Evolutionary conservation across 1,140 invertebrate genomes (phyloP), one percentile per base, ranked within the genome.

Genomic region (Hirudo medicinalis): DNA sequence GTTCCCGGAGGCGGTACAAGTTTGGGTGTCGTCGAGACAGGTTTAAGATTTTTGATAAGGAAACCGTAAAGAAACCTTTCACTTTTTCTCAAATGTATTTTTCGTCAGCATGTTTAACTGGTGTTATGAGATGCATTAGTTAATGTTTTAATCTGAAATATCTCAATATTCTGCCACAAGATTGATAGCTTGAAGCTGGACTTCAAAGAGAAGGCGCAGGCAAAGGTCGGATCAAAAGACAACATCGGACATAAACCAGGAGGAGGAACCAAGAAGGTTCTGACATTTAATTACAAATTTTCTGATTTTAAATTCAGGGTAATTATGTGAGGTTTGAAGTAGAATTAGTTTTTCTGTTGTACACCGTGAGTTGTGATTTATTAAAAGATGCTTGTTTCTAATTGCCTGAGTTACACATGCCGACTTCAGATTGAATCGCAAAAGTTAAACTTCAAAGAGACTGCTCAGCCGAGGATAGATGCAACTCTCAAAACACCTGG

Each of bases 181-280:
- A 91, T 93, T 80, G 89, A 91, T 84, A 88, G 86, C 77, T 88
- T 90, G 83, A 91, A 91, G 83, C 79, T 92, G 81, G 89, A 91
- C 78, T 95, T 94, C 82, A 90, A 94, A 80, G 91, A 77, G 70
- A 76, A 74, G 68, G 76, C 77, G 8, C 70, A 76, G 66, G 74
- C 81, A 19, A 81, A 78, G 72, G 74, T 80, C 36, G 80, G 79
- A 6, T 96, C 92, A 27, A 89, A 93, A 77, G 91, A 91, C 54
- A 97, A 97, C 82, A 87, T 92, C 19, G 89, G 89, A 76, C 89
- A 94, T 79, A 85, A 86, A 70, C 88, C 92, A 40, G 91, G 92
- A 71, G 94, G 94, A 73, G 93, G 94, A 43, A 85, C 87, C 73
- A 85, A 94, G 43, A 92, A 94, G 88, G 92, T 96, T 69, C 36